Percentiles rank a stretch among this genome's conserved stretches.
Conservation (phyloP, 2,113 vertebrate species). For the Psettodes erumei region DNA sequence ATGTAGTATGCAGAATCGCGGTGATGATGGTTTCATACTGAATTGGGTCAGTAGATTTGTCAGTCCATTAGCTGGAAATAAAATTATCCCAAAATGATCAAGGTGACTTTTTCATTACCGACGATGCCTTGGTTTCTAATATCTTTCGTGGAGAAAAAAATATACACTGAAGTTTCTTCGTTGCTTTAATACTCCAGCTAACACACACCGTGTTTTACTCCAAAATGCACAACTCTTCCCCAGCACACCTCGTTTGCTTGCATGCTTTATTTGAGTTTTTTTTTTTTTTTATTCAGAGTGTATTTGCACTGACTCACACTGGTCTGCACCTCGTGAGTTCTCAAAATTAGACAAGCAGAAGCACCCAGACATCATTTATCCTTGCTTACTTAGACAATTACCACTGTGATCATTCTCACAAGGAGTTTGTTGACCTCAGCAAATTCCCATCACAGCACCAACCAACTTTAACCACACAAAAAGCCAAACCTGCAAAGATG, state of each 20-base stretch:
- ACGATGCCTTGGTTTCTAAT: background rate
- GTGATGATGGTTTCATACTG: background rate
- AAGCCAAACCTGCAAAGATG: background rate
- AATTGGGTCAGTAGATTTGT: conserved; percentile 19
- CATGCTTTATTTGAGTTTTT: too few species aligned
- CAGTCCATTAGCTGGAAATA: conserved; percentile 6
- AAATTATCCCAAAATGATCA: conserved; percentile 11
- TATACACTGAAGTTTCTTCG: too few species aligned
- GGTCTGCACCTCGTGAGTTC: too few species aligned
- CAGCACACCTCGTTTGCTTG: too few species aligned
- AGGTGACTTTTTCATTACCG: conserved; percentile 9
- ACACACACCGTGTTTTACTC: background rate
- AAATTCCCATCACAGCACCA: background rate
- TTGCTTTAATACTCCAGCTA: background rate
- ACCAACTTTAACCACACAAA: background rate
- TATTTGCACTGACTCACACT: background rate
- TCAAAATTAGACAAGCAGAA: too few species aligned
- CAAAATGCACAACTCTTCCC: too few species aligned
- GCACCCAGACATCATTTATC: too few species aligned
- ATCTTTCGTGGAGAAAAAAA: background rate
- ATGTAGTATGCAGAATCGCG: background rate
- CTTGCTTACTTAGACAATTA: too few species aligned
- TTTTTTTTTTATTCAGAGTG: background rate
- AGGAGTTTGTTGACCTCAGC: conserved; percentile 1
- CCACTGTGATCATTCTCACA: background rate